Conservation (phyloP, 2,797 vertebrate species). For the Melanotaenia boesemani region DNA sequence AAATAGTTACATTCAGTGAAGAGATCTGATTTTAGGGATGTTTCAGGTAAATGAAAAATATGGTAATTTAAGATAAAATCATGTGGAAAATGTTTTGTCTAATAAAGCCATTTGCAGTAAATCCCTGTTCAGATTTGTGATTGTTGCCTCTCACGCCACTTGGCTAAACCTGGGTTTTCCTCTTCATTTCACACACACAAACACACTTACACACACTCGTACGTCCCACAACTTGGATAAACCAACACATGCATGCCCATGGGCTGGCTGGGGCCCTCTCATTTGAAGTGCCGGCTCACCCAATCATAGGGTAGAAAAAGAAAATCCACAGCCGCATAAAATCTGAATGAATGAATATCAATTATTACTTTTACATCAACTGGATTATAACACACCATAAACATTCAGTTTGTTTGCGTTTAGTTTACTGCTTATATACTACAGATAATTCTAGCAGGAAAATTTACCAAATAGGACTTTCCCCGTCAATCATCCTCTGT, state of each 20-base stretch:
- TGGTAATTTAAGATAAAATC: conserved; percentile 2
- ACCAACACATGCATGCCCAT: neutral
- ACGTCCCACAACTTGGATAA: neutral
- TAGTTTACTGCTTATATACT: conserved; percentile 3
- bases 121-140: conserved; percentile 4
- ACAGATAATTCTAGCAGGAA: conserved; percentile 7
- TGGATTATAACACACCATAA: neutral
- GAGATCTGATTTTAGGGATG: neutral
- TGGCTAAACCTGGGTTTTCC: neutral
- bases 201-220: neutral
- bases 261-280: neutral
- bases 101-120: neutral
- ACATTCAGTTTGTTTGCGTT: neutral
- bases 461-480: conserved; percentile 1
- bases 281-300: neutral
- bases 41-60: too few relatives aligned
- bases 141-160: neutral
- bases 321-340: neutral
- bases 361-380: neutral
- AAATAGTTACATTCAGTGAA: conserved; percentile 14
- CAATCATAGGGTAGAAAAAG: neutral
- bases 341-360: neutral
- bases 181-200: neutral
- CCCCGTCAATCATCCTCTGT: conserved; percentile 8
- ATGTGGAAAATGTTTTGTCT: neutral